phyloP scores from a whole-genome alignment of 2,113 vertebrate species.

The Pteruthius melanotis region DNA sequence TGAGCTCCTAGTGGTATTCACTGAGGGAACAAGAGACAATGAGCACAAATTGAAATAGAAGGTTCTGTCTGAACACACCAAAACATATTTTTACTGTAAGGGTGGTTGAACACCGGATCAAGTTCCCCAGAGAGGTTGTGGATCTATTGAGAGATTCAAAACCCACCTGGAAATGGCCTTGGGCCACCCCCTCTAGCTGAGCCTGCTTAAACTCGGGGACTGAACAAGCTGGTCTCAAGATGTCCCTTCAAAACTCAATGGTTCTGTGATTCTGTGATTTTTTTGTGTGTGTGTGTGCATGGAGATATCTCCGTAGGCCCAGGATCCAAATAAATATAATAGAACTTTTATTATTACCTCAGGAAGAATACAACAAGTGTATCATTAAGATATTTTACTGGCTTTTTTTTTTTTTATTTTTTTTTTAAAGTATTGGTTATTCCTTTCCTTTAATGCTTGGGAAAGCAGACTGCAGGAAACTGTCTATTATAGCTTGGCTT shows the following conservation, averaged over 20 bases:
- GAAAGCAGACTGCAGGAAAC: neutral
- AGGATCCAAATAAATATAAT: neutral
- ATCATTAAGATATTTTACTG: neutral
- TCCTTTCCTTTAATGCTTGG: neutral
- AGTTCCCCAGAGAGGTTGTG: neutral
- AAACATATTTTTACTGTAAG: neutral
- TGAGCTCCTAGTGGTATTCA: neutral
- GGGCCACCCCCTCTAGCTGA: neutral
- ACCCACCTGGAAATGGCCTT: rapidly evolving
- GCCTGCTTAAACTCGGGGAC: rapidly evolving
- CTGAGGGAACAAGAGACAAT: neutral
- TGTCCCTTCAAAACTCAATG: neutral
- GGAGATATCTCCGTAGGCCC: neutral
- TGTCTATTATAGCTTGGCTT: neutral
- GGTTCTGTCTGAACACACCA: neutral
- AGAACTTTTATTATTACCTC: neutral
- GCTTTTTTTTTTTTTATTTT: rapidly evolving
- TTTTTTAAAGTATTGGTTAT: neutral
- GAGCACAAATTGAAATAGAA: neutral
- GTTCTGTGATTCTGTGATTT: neutral
- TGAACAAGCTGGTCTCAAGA: neutral
- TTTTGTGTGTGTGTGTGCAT: neutral
- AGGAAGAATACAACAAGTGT: neutral
- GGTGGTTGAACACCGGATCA: neutral
- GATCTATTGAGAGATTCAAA: neutral